Evolutionary conservation across 2,797 vertebrate genomes (phyloP).

Genomic region (Brachymystax lenok): DNA sequence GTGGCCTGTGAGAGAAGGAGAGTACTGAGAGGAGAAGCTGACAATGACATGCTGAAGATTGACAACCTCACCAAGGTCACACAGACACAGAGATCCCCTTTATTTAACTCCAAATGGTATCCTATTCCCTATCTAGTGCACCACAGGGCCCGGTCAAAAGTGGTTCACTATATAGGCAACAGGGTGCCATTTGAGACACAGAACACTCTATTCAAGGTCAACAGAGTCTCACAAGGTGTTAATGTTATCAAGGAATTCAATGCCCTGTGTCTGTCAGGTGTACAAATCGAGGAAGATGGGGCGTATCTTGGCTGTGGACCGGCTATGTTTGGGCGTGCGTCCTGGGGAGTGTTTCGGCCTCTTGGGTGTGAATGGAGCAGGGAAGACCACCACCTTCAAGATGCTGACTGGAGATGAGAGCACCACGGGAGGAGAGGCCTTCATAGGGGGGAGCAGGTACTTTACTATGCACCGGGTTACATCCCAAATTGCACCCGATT

Average conservation of each 20-base stretch:
- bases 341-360: slow-evolving; percentile 94
- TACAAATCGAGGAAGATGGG: slow-evolving; percentile 94
- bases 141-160: no score
- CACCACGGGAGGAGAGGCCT: slow-evolving; percentile 93
- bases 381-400: slow-evolving; percentile 97
- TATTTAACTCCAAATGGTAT: no score
- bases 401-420: slow-evolving; percentile 95
- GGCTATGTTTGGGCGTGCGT: slow-evolving; percentile 90
- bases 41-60: slow-evolving; percentile 93
- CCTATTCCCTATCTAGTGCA: no score
- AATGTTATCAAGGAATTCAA: no score
- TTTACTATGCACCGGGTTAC: background rate
- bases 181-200: no score
- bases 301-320: slow-evolving; percentile 91
- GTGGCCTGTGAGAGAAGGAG: slow-evolving; percentile 90
- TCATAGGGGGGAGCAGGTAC: slow-evolving; percentile 88
- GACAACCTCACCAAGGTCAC: slow-evolving; percentile 94
- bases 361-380: slow-evolving; percentile 90
- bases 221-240: no score
- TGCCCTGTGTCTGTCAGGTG: slow-evolving; percentile 73
- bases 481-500: background rate
- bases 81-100: no score
- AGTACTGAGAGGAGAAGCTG: slow-evolving; percentile 87
- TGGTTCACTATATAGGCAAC: no score
- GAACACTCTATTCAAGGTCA: no score